phyloP scores from a whole-genome alignment of 1,140 invertebrate genomes.

The Apis cerana region DNA sequence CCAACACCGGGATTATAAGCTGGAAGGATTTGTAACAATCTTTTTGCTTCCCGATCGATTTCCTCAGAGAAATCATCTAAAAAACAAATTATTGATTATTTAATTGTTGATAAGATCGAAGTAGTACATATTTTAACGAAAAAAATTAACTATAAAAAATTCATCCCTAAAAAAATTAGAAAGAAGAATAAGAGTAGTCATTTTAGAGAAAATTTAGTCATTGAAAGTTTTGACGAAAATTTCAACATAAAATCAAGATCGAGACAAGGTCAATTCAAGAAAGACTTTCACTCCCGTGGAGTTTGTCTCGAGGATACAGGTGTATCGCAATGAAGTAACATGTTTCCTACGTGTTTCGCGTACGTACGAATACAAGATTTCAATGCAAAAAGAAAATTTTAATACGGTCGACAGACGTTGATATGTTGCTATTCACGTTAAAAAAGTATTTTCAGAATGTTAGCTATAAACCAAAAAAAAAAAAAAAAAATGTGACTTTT shows the following conservation, averaged over 20 bases:
- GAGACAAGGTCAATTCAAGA: neutral
- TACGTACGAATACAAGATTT: slow-evolving; percentile 13
- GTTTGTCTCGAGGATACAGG: slow-evolving; percentile 5
- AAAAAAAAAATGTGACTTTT: neutral
- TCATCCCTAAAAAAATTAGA: neutral
- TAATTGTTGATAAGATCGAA: too few relatives aligned
- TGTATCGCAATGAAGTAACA: slow-evolving; percentile 19
- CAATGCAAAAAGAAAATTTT: neutral
- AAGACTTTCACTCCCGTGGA: slow-evolving; percentile 32
- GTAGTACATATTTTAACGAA: too few relatives aligned
- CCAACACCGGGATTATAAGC: slow-evolving; percentile 74
- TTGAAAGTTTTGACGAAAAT: neutral
- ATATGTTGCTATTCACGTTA: slow-evolving; percentile 11
- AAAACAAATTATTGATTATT: slow-evolving; percentile 26
- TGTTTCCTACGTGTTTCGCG: slow-evolving; percentile 31
- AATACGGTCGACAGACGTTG: slow-evolving; percentile 25
- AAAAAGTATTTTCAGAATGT: neutral
- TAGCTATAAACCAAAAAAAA: too few relatives aligned
- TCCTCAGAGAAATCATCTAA: slow-evolving; percentile 72
- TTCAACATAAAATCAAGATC: neutral
- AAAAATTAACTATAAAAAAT: too few relatives aligned
- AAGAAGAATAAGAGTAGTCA: neutral
- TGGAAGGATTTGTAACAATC: slow-evolving; percentile 72
- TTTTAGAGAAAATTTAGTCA: neutral
- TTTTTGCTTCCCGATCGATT: slow-evolving; percentile 72